Evolutionary conservation across 2,797 vertebrate species (phyloP), one percentile per base, ranked within the genome.

Genomic region (Odontamblyopus rebecca): DNA sequence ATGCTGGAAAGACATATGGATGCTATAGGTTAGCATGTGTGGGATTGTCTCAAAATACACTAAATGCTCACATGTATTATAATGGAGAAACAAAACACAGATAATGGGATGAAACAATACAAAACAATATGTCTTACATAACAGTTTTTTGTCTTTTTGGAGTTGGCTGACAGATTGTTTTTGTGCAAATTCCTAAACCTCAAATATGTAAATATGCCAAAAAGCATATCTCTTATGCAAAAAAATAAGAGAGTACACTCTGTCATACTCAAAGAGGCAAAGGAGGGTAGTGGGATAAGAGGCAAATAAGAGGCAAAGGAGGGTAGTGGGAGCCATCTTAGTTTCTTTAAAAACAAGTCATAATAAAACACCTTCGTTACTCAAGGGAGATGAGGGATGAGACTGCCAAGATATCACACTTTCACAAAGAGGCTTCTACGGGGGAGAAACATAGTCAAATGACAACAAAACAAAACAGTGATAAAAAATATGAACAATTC

Each of bases 261-360:
- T 30, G 30, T 30, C 30, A 30, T 30, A 30, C 23, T 23, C 23
- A 23, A 23, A 23, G 23, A 23, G 23, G 23, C 23, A 23, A 23
- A 23, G 23, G 56, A 74, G 71, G 76, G 18, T 23, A 16, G 13
- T 69, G 78, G 70, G 61, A 69, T 23, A 23, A 23, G 23, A 23
- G 23, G 23, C 23, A 23, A 23, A 23, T 23, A 23, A 23, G 23
- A 23, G 23, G 23, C 23, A 23, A 23, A 23, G 23, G 56, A 74
- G 71, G 76, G 18, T 23, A 16, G 13, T 69, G 78, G 70, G 61
- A 69, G 69, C 12, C 71, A 7, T 72, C 65, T 81, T 74, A 72
- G 74, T 68, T 72, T 72, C 78, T 79, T 86, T 88, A 79, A 86
- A 89, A 90, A 87, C 81, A 91, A 68, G 63, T 77, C 75, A 87